Evolutionary conservation across 2,113 vertebrate species (phyloP), one percentile per base, ranked within the genome.

Genomic region (Chauna torquata): DNA sequence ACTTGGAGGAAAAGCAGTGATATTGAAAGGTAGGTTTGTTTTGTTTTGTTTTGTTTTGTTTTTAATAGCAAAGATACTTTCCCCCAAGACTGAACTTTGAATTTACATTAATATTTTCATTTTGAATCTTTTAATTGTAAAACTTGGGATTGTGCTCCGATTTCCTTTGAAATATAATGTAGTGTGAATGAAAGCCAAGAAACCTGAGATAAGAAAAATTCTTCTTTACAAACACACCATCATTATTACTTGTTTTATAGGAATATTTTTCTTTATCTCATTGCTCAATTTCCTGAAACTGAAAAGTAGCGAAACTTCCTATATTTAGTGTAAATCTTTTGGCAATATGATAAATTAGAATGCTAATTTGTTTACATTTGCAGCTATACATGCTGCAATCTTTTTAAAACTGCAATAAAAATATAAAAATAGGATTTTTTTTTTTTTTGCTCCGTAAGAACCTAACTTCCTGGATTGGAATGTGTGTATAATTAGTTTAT

Each of bases 191-290:
- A 61, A 91, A 30, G 30, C 50, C n/a, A 65, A 76, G 64, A 68
- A 89, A 85, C 27, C 49, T 28, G 55, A 93, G 47, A 92, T 83
- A 57, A 16, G 70, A 59, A 94, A 87, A 82, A 71, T 22, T 69
- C 20, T 74, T 68, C 79, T 96, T 95, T 96, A 64, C 69, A 92
- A 95, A 75, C 62, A 84, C 71, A 62, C 58, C n/a, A 38, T 93
- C 74, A 71, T 95, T 78, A 94, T 97, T 94, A 75, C 90, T 92
- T 96, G 82, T 42, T 93, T 96, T 97, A 96, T 87, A 94, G 88
- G 49, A 88, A 59, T 65, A 75, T 94, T 47, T 88, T 82, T 68
- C 44, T 94, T 90, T 38, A 47, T 82, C 71, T 62, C 58, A 64
- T 76, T 94, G 80, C 66, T 94, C 70, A 34, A 27, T 96, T 97